Conservation (phyloP, 2,888 invertebrate species). For the Cynaeus angustus region DNA sequence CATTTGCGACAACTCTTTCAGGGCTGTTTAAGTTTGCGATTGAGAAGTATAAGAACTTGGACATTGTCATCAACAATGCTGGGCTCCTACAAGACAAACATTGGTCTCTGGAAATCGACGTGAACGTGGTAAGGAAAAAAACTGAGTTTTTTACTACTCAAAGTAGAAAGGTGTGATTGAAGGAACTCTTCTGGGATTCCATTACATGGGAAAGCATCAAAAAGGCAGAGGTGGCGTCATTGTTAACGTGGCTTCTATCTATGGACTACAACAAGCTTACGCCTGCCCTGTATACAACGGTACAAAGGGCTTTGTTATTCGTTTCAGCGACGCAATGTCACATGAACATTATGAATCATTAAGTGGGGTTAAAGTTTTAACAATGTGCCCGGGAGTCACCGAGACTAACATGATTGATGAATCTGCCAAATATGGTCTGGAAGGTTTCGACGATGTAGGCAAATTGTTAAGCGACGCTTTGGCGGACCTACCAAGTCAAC, state of each 20-base stretch:
- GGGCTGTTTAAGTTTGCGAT: conserved; percentile 63
- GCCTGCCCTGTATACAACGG: conserved; percentile 76
- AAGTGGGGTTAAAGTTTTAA: conserved; percentile 64
- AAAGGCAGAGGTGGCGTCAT: conserved; percentile 77
- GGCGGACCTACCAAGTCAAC: conserved; percentile 59
- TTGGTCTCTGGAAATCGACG: conserved; percentile 65
- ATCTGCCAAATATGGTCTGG: conserved; percentile 47
- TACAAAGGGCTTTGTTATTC: conserved; percentile 74
- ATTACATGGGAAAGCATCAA: conserved; percentile 64
- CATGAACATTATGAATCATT: conserved; percentile 60
- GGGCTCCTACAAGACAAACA: conserved; percentile 67
- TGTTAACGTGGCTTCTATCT: conserved; percentile 78
- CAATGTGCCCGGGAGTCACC: conserved; percentile 67
- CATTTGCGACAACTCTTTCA: conserved; percentile 40
- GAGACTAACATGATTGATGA: conserved; percentile 57
- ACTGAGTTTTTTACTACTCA: not conserved
- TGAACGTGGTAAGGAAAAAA: conserved; percentile 67
- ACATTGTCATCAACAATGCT: conserved; percentile 72
- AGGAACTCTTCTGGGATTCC: conserved; percentile 69
- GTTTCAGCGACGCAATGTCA: conserved; percentile 72
- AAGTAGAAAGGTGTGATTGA: conserved; percentile 64
- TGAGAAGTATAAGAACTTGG: conserved; percentile 65
- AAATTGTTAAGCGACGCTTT: conserved; percentile 51
- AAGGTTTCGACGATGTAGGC: conserved; percentile 50
- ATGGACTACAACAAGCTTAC: conserved; percentile 73